A percentile compares a stretch with the other conserved stretches of the same genome.
phyloP scores from a whole-genome alignment of 2,888 invertebrate genomes.

The Saturnia japonica region DNA sequence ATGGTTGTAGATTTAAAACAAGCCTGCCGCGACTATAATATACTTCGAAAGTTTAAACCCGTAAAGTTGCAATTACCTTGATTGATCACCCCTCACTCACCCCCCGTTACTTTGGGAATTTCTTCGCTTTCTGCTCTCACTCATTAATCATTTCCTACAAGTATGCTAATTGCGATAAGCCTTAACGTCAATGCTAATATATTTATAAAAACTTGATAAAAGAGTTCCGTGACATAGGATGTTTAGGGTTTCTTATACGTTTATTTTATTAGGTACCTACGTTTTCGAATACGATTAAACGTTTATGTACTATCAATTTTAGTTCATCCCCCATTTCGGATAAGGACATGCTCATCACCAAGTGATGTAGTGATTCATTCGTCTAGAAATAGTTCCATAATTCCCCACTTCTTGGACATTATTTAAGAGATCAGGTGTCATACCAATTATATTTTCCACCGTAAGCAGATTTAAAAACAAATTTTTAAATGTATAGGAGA shows the following conservation, averaged over 20 bases:
- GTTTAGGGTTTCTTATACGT: not conserved
- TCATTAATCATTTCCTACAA: conserved; percentile 13
- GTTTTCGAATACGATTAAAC: not conserved
- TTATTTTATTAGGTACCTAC: not conserved
- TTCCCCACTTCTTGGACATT: too few species aligned
- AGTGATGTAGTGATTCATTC: too few species aligned
- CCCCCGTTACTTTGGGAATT: conserved; percentile 3
- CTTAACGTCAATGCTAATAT: not conserved
- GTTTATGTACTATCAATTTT: not conserved
- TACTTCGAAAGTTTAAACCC: not conserved
- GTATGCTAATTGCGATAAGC: conserved; percentile 8
- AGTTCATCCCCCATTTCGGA: not conserved
- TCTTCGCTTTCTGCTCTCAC: not conserved
- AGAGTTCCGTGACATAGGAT: not conserved
- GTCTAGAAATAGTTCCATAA: too few species aligned
- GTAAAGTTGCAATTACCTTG: not conserved
- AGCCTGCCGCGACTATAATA: not conserved
- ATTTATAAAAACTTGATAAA: not conserved
- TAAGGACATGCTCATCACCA: too few species aligned
- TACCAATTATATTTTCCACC: not conserved
- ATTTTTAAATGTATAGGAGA: too few species aligned
- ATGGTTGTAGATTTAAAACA: not conserved
- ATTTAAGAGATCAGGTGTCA: not conserved
- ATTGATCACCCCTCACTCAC: conserved; percentile 10
- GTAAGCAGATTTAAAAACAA: not conserved